Evolutionary conservation across 2,797 vertebrate species (phyloP), one percentile per base, ranked within the genome.

Genomic region (Carduelis carduelis): DNA sequence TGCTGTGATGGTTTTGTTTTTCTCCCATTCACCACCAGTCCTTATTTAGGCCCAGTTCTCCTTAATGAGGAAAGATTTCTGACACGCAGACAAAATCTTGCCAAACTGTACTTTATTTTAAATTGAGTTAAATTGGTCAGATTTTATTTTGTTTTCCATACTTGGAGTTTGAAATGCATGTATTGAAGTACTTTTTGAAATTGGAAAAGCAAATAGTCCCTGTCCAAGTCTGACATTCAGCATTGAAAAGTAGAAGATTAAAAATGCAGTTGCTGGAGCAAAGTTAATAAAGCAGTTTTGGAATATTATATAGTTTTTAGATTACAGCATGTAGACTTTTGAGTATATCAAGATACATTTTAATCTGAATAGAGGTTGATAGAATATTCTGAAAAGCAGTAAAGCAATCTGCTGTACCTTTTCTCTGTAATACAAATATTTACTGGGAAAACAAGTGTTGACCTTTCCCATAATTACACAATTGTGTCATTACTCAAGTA

Each of bases 401-500:
- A 35, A 86, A 79, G 63, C 39, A 46, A 75, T 55, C 27, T 77
- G 17, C 43, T 75, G 23, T 50, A 50, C 68, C 22, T 87, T 63
- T 79, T 75, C 81, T 77, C n/a, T 59, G 19, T 61, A 50, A 8
- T 55, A 66, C 59, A 95, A 61, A 84, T 94, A 74, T 95, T 97
- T 95, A 87, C 66, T 78, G 68, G 83, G 82, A 74, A 95, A 94
- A 81, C 79, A 93, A 44, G 30, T 34, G 14, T 81, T 90, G 89
- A 70, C 95, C 61, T 96, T 94, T 95, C 65, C 46, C 53, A 20
- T 47, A 76, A 52, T 94, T 97, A 91, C 20, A 5, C 76, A 87
- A 86, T 65, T 53, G 47, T 50, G 76, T 37, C 55, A 35, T 95
- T 96, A 69, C 44, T 82, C 63, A 93, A 79, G 43, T 53, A 60